phyloP scores from a whole-genome alignment of 1,140 invertebrate genomes.

The Monomorium pharaonis region DNA sequence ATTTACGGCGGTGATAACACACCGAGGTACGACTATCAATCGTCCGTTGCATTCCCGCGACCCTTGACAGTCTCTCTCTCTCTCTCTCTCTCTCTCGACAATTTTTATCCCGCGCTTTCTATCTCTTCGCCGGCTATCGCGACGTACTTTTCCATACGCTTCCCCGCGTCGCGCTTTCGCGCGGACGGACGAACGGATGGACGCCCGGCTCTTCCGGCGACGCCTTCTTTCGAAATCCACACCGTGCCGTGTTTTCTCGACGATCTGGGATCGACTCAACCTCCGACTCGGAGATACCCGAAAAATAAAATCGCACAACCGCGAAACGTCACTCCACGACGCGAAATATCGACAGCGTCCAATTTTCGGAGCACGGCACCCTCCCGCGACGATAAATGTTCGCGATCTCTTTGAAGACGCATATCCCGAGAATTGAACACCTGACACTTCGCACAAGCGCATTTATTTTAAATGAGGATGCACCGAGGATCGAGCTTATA shows the following conservation, averaged over 20 bases:
- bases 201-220: no score
- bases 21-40: slow-evolving; percentile 50
- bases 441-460: neutral
- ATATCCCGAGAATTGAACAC: neutral
- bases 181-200: neutral
- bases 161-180: neutral
- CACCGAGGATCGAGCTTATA: neutral
- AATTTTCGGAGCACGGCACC: neutral
- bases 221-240: neutral
- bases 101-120: slow-evolving; percentile 52
- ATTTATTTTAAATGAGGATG: slow-evolving; percentile 12
- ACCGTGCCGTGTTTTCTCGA: neutral
- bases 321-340: neutral
- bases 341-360: neutral
- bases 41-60: slow-evolving; percentile 27
- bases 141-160: slow-evolving; percentile 19
- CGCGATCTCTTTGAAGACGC: neutral
- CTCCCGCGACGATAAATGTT: slow-evolving; percentile 46
- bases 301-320: neutral
- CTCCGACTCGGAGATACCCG: neutral
- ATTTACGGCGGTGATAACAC: slow-evolving; percentile 58
- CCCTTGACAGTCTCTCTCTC: slow-evolving; percentile 46
- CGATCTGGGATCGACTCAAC: neutral
- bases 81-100: no score
- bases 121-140: slow-evolving; percentile 26